phyloP scores from a whole-genome alignment of 2,797 vertebrate species.

The Mormyrus proboscirostris region DNA sequence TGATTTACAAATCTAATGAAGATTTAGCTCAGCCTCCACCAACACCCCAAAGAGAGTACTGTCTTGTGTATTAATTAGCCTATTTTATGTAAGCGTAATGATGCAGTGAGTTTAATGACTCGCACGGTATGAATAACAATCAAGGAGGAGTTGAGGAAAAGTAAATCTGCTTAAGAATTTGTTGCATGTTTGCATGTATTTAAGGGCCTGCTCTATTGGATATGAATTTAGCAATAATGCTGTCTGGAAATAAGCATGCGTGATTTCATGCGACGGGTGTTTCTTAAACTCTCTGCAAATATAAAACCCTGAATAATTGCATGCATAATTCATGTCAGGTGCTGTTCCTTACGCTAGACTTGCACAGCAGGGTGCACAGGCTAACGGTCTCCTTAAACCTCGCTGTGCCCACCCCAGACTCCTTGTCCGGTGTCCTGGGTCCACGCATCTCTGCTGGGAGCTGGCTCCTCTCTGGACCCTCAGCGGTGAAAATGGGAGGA shows the following conservation, averaged over 20 bases:
- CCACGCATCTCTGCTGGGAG: neutral
- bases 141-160: constrained; percentile 25
- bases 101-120: constrained; percentile 29
- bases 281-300: neutral
- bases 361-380: neutral
- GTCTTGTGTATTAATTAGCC: constrained; percentile 34
- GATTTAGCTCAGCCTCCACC: constrained; percentile 17
- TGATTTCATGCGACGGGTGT: neutral
- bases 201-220: constrained; percentile 27
- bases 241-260: neutral
- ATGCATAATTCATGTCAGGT: neutral
- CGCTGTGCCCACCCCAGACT: neutral
- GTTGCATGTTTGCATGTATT: constrained; percentile 64
- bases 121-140: constrained; percentile 26
- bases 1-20: constrained; percentile 17
- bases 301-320: neutral
- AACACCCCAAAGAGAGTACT: constrained; percentile 15
- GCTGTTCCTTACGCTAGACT: neutral
- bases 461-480: neutral
- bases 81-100: constrained; percentile 31
- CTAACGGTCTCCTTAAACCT: neutral
- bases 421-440: neutral
- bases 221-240: constrained; percentile 14
- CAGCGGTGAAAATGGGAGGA: neutral
- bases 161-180: constrained; percentile 46